Evolutionary conservation across 2,797 vertebrate species (phyloP), one percentile per base, ranked within the genome.

Genomic region (Chromis chromis): DNA sequence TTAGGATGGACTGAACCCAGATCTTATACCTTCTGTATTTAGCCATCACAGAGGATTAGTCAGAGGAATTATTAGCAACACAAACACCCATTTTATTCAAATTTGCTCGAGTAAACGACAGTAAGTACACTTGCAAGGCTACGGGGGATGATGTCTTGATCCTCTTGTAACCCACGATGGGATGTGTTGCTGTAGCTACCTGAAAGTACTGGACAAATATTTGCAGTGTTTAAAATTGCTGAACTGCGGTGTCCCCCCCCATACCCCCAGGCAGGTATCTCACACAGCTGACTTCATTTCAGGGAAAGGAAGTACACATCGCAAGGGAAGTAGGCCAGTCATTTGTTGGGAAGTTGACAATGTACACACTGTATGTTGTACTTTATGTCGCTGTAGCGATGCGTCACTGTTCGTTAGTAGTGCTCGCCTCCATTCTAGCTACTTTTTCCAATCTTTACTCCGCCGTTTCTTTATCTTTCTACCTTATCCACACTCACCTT

Each of bases 151-250:
- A 36, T 10, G 19, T 50, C 63, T 65, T 59, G 11, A 76, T 80
- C 48, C 68, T 64, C 8, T 56, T 78, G 60, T 62, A 71, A 67
- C 72, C 21, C 40, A 60, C 24, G 69, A 77, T 21, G 67, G 86
- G 81, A 90, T 89, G 76, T 91, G 93, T 93, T 92, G 65, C 89
- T 77, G 79, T 92, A 70, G 88, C 44, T 67, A 87, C 82, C 22
- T 72, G 65, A 76, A 80, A 81, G 75, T 76, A 67, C 78, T 88
- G 62, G 61, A 76, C 88, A 92, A 92, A 94, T 93, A 92, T 94
- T 93, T 92, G 70, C 83, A 70, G 76, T 87, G 76, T 90, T 88
- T 78, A 77, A 80, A 82, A 67, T 79, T 71, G 76, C 42, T 84
- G 69, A 73, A 22, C 70, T 71, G 63, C 10, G n/a, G 59, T 50